These are phyloP conservation scores for Leptogaster cylindrica DNA, from an alignment of 2,888 invertebrate species.

Conservation along the genomic window DNA sequence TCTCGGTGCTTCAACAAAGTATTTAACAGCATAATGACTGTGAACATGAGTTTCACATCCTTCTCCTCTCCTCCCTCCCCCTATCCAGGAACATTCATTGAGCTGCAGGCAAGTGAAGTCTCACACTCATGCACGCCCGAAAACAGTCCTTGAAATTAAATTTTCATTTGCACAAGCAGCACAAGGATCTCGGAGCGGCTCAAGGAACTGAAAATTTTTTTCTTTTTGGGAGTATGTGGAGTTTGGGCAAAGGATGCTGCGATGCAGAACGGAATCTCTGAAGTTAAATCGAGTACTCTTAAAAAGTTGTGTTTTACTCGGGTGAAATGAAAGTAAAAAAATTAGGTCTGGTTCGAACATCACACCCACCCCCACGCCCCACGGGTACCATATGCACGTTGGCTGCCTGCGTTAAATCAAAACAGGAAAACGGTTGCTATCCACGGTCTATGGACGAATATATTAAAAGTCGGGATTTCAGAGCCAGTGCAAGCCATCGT, in stretches of 20 bases:
- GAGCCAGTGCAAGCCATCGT: background rate
- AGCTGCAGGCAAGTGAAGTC: too few species aligned
- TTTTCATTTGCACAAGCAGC: constrained; percentile 35
- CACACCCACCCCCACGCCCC: constrained; percentile 3
- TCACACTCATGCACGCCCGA: constrained; percentile 16
- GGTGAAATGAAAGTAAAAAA: constrained; percentile 7
- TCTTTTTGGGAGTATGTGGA: constrained; percentile 21
- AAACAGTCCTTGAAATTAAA: constrained; percentile 30
- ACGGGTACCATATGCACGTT: background rate
- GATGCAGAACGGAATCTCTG: constrained; percentile 2
- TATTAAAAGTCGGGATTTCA: constrained; percentile 19
- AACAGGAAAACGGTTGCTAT: constrained; percentile 22
- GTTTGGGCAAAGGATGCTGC: background rate
- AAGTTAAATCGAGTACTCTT: constrained; percentile 24
- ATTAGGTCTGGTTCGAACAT: constrained; percentile 11
- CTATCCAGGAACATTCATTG: too few species aligned
- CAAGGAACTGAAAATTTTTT: constrained; percentile 37
- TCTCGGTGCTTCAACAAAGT: constrained; percentile 27
- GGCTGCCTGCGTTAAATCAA: constrained; percentile 24
- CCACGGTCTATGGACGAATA: constrained; percentile 1
- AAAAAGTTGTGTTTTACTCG: constrained; percentile 31
- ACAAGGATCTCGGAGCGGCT: constrained; percentile 16
- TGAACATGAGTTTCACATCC: constrained; percentile 26
- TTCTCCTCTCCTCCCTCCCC: too few species aligned
- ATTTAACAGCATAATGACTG: constrained; percentile 37